A percentile compares a stretch with the other conserved stretches of the same genome.
phyloP scores from a whole-genome alignment of 2,888 invertebrate genomes.

The Torymus auratus region DNA sequence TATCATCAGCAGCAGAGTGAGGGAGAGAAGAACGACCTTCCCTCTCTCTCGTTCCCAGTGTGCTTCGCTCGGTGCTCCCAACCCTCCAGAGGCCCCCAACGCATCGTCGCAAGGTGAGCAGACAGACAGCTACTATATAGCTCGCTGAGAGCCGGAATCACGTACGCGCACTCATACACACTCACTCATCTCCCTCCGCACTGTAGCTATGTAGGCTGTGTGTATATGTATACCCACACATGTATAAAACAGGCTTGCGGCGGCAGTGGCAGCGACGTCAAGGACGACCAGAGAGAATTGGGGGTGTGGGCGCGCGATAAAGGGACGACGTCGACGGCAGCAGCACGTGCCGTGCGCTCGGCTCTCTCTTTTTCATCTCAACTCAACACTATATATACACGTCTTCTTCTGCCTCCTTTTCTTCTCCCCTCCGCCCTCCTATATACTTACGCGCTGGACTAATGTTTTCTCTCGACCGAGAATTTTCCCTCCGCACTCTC shows the following conservation, averaged over 20 bases:
- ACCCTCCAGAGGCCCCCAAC: background rate
- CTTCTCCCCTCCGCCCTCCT: background rate
- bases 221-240: background rate
- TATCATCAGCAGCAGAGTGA: no score
- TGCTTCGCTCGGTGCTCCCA: background rate
- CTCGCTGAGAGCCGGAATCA: no score
- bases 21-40: no score
- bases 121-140: no score
- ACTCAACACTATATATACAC: background rate
- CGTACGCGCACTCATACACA: no score
- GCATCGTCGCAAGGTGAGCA: constrained; percentile 30
- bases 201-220: no score
- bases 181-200: no score
- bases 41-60: no score
- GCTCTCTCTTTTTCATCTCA: background rate
- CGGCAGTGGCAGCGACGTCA: background rate
- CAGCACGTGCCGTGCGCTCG: constrained; percentile 13
- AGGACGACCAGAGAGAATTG: background rate
- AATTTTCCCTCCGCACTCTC: constrained; percentile 1
- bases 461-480: background rate
- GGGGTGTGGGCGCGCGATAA: background rate
- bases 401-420: background rate
- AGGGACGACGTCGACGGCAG: background rate
- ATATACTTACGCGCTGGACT: background rate
- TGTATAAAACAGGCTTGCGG: background rate